phyloP scores from a whole-genome alignment of 2,113 vertebrate genomes.

The Odontophorus gujanensis region DNA sequence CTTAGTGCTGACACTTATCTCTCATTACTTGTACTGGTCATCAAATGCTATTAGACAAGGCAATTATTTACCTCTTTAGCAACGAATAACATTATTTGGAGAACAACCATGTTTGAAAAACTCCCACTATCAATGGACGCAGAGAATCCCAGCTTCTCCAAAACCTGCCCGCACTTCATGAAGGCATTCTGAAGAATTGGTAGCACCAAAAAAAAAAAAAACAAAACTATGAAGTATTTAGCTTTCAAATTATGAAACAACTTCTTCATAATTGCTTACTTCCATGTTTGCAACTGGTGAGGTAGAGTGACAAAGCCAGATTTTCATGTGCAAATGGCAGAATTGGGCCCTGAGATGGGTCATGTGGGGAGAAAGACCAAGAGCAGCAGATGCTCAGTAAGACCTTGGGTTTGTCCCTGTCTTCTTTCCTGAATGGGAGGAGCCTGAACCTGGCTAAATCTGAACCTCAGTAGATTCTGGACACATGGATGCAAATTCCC shows the following conservation, averaged over 20 bases:
- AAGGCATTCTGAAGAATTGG: not conserved
- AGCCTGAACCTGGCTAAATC: not conserved
- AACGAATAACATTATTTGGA: not conserved
- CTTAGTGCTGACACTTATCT: not conserved
- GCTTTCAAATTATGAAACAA: not conserved
- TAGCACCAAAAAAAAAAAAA: not conserved
- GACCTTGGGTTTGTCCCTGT: not conserved
- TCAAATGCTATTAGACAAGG: not conserved
- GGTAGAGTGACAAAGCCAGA: not conserved
- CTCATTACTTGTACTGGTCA: not conserved
- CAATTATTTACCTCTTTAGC: not conserved
- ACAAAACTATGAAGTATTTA: not conserved
- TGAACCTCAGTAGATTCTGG: not conserved
- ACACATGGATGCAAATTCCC: not conserved
- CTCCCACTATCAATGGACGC: not conserved
- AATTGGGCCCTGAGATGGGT: not conserved
- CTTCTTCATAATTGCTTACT: not conserved
- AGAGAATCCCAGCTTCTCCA: not conserved
- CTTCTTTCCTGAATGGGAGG: not conserved
- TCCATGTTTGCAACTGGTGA: too few relatives aligned
- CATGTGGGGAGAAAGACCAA: not conserved
- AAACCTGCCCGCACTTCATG: not conserved
- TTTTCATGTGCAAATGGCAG: not conserved
- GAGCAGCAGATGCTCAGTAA: not conserved
- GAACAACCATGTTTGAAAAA: not conserved